Evolutionary conservation across 1,140 invertebrate species (phyloP).

Genomic region (Oppia nitens): DNA sequence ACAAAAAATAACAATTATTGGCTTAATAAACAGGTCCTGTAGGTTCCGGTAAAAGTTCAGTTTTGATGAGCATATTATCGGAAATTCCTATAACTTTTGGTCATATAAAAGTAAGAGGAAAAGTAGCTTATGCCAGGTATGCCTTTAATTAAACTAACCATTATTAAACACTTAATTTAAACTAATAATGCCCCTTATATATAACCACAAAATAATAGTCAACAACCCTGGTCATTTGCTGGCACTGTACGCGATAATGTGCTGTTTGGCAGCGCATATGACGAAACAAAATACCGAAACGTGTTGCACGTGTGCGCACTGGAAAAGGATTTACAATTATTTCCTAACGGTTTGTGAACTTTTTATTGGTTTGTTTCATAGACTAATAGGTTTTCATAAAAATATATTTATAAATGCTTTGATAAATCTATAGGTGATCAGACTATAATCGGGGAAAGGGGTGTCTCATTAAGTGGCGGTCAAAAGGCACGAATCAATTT

Average conservation of each 20-base stretch:
- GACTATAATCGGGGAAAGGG: too few relatives aligned
- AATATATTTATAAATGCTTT: constrained; percentile 27
- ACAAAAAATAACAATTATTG: too few relatives aligned
- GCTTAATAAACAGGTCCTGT: constrained; percentile 54
- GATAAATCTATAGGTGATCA: constrained; percentile 75
- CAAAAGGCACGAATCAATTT: too few relatives aligned
- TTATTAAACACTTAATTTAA: too few relatives aligned
- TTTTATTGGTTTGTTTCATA: constrained; percentile 4
- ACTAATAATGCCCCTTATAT: too few relatives aligned
- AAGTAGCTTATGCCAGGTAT: constrained; percentile 53
- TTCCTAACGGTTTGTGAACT: constrained; percentile 26
- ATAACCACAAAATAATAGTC: too few relatives aligned
- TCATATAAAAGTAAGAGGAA: constrained; percentile 48
- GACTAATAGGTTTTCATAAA: background rate
- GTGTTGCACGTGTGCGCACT: constrained; percentile 31
- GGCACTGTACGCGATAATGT: constrained; percentile 57
- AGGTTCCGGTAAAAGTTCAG: constrained; percentile 43
- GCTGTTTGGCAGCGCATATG: constrained; percentile 53
- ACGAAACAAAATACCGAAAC: constrained; percentile 47
- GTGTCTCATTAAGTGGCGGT: too few relatives aligned
- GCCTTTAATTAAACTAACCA: too few relatives aligned
- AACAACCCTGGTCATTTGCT: constrained; percentile 66
- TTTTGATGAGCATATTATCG: constrained; percentile 23
- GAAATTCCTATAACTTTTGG: constrained; percentile 41
- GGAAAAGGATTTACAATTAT: constrained; percentile 24